Evolutionary conservation across 2,888 invertebrate genomes (phyloP), one percentile per base, ranked within the genome.

Genomic region (Hololepta plana): DNA sequence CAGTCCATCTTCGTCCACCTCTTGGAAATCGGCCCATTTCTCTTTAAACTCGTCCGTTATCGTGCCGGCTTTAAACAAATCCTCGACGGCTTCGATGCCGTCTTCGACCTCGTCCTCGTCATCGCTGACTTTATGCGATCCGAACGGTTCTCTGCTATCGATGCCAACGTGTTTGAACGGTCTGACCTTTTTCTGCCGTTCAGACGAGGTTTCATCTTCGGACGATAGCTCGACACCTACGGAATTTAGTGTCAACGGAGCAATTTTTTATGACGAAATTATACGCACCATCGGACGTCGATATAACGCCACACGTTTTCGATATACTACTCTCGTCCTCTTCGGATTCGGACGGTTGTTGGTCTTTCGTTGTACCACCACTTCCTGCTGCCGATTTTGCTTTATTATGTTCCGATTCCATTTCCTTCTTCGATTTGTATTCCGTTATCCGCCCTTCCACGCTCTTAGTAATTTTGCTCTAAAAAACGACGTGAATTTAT

Each of bases 371-470:
- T 7, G 17, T 7, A n/a, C 17, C 7, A n/a, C 7, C 17, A n/a
- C 7, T 17, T 7, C 17, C 17, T 7, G 7, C 17, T 17, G 17
- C 17, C 7, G 17, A 17, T 17, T 7, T n/a, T n/a, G 17, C 17
- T n/a, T 7, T 12, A 7, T 28, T 26, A 23, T 26, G 20, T 15
- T 31, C 27, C 8, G 24, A 20, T 22, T 33, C 40, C n/a, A 44
- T 46, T 22, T 40, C 38, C 26, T 45, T 48, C 30, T 51, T 40
- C 2, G 47, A 35, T 38, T 75, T 73, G 29, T 70, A 69, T 41
- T 68, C 67, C 6, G 69, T 72, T 30, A 76, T 59, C 55, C 74
- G 77, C 33, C 76, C 77, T 45, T 79, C 77, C 24, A 79, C 75
- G 17, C 75, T 76, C 46, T 76, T 77, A 19, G 75, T 69, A 33